Conservation (phyloP, 2,888 invertebrate species). For the Aporophyla nigra region DNA sequence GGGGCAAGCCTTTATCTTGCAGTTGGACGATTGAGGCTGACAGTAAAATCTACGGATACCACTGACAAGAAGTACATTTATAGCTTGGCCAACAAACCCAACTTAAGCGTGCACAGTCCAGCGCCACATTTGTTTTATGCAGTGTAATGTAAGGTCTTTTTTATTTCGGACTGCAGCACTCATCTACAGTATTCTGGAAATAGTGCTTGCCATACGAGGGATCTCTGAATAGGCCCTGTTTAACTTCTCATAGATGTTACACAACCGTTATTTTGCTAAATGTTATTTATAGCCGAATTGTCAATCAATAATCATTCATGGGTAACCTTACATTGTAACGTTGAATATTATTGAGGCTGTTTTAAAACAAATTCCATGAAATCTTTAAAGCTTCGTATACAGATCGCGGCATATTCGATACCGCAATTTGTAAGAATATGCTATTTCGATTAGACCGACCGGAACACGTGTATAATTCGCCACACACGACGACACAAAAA, state of each 20-base stretch:
- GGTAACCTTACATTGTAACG: slow-evolving; percentile 4
- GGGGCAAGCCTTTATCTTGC: background rate
- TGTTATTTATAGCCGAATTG: slow-evolving; percentile 1
- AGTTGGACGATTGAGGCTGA: background rate
- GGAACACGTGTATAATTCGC: background rate
- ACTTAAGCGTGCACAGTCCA: background rate
- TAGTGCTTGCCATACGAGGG: background rate
- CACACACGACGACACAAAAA: background rate
- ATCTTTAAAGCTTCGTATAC: background rate
- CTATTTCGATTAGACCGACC: background rate
- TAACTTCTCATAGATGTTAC: slow-evolving; percentile 16
- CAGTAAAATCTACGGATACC: background rate
- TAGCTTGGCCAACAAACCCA: background rate
- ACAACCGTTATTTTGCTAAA: background rate
- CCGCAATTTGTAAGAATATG: background rate
- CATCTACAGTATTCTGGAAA: background rate
- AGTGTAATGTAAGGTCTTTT: background rate
- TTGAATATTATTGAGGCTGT: background rate
- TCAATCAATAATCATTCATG: slow-evolving; percentile 16
- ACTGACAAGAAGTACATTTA: background rate
- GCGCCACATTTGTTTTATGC: background rate
- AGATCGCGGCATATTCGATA: slow-evolving; percentile 21
- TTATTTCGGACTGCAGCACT: background rate
- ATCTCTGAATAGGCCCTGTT: background rate
- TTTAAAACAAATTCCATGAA: background rate